Evolutionary conservation across 2,888 invertebrate genomes (phyloP).

Genomic region (Leptinotarsa juncta): DNA sequence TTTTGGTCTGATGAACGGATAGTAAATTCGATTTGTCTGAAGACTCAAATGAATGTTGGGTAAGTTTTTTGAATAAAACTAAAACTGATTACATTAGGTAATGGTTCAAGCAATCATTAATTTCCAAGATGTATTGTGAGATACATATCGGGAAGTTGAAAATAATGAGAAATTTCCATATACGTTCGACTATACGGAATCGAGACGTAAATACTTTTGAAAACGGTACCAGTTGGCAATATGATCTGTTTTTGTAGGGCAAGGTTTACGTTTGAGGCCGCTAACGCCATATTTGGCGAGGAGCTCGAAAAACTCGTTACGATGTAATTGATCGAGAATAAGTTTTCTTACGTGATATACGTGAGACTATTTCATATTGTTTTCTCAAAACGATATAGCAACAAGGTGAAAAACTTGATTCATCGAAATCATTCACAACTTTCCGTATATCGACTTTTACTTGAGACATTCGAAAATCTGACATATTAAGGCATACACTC

Average conservation of each 20-base stretch:
- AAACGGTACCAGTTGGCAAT: slow-evolving; percentile 22
- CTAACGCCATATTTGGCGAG: slow-evolving; percentile 22
- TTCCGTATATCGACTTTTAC: slow-evolving; percentile 8
- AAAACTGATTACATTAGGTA: not conserved
- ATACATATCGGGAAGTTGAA: not conserved
- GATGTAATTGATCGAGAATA: slow-evolving; percentile 19
- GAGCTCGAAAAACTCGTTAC: slow-evolving; percentile 27
- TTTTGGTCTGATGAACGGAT: no score
- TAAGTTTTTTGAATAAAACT: not conserved
- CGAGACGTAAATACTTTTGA: slow-evolving; percentile 6
- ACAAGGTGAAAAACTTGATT: not conserved
- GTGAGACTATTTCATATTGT: slow-evolving; percentile 31
- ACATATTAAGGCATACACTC: not conserved
- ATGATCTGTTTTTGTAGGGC: slow-evolving; percentile 31
- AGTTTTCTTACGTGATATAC: slow-evolving; percentile 23
- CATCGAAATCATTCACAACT: slow-evolving; percentile 13
- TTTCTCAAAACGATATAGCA: not conserved
- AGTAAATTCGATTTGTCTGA: no score
- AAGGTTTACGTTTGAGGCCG: slow-evolving; percentile 30
- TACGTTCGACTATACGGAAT: slow-evolving; percentile 8
- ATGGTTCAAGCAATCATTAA: not conserved
- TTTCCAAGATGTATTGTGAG: not conserved
- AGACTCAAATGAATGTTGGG: no score
- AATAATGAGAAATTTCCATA: slow-evolving; percentile 15
- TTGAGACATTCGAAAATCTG: slow-evolving; percentile 9